These are phyloP conservation scores for Sphinx pinastri DNA, from an alignment of 2,888 invertebrate species.

Conservation along the genomic window DNA sequence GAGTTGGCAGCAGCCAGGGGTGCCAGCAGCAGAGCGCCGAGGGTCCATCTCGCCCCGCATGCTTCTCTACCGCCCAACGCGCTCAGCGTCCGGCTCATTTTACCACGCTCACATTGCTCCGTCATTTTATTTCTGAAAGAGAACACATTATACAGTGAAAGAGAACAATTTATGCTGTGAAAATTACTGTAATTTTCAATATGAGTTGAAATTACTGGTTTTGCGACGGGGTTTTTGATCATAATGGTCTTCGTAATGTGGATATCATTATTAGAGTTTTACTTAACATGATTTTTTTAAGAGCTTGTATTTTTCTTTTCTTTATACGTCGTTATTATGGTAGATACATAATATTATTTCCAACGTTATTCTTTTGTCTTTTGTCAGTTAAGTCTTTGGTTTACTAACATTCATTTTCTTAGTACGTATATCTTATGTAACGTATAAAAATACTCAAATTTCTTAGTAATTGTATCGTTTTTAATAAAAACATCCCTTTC, in stretches of 20 bases:
- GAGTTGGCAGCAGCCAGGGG: conserved; percentile 85
- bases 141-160: conserved; percentile 6
- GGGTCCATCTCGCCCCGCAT: conserved; percentile 82
- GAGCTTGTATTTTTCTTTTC: not conserved
- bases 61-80: conserved; percentile 68
- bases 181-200: conserved; percentile 38
- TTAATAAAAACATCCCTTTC: not conserved
- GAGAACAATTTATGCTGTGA: conserved; percentile 5
- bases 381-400: not conserved
- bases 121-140: conserved; percentile 47
- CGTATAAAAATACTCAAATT: not conserved
- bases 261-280: not conserved
- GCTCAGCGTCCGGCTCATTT: conserved; percentile 59
- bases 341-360: not conserved
- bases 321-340: not conserved
- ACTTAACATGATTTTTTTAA: not conserved
- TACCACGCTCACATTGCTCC: conserved; percentile 48
- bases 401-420: not conserved
- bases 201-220: conserved; percentile 36
- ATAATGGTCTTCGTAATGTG: not conserved
- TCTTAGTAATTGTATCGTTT: not conserved
- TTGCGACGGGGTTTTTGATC: not conserved
- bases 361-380: too few species aligned
- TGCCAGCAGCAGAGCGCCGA: conserved; percentile 83
- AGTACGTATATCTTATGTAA: not conserved